Base-by-base conservation (phyloP, 2,888 invertebrate genomes). In the Eupithecia vulgata region DNA sequence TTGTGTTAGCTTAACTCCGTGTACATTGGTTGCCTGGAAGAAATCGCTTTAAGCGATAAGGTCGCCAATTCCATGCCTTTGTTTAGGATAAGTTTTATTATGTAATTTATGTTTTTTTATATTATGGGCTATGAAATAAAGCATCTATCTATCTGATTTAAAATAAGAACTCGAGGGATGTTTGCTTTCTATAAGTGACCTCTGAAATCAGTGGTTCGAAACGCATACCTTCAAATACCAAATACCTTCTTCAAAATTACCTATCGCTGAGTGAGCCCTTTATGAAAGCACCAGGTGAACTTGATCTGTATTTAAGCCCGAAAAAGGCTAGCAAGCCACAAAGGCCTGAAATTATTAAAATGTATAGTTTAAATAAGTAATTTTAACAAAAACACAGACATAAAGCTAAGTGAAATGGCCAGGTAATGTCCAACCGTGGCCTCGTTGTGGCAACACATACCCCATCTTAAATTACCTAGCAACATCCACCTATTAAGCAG, bases 401-500 rank as follows among this genome's bases (percentile, higher is more conserved):
- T 64, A 64, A 64, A 64, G 64, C 34, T 34, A 61, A 61, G 17
- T 61, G 61, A 61, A 61, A 61, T 25, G 57, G 57, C 61, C 17
- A 34, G 61, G 17, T 61, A 61, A 61, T 61, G 34, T 34, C 61
- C 61, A 17, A 30, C 5, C 35, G 34, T 37, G 64, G 64, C n/a
- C 37, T 21, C 64, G 62, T 62, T 64, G 35, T n/a, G 37, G 64
- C 67, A 15, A 52, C n/a, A 30, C 61, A 17, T 34, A 6, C 34
- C 59, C 64, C 64, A 37, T 64, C 64, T 64, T 37, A 37, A 64
- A 64, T 64, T 5, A 64, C 64, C 64, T 5, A 64, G 37, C 34
- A 62, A 62, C 37, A 62, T 40, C 30, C 52, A 40, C 59, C 68
- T 62, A 62, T 52, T 71, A n/a, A 25, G 30, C 17, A 48, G 61